phyloP scores from a whole-genome alignment of 2,797 vertebrate genomes.

The Linurgus olivaceus region DNA sequence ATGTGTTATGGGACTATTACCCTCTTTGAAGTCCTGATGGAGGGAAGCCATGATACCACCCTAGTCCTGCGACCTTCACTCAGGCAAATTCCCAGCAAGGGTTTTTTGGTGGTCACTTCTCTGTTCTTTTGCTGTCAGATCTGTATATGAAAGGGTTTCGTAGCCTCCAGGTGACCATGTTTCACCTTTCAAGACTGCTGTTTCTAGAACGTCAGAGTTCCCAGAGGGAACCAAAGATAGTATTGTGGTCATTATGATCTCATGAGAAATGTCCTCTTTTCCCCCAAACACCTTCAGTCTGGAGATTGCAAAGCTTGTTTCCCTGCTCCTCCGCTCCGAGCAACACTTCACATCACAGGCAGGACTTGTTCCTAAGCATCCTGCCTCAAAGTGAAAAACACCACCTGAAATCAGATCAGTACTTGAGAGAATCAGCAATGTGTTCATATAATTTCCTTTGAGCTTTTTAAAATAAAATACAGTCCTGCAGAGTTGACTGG shows the following conservation, averaged over 20 bases:
- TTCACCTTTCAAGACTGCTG: background rate
- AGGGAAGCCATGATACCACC: background rate
- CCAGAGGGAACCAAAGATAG: background rate
- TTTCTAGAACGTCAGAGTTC: background rate
- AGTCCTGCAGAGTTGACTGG: background rate
- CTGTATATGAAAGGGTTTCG: background rate
- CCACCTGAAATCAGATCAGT: background rate
- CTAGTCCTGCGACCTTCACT: background rate
- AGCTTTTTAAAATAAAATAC: slow-evolving; percentile 22
- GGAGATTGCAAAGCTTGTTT: background rate
- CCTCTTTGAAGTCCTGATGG: background rate
- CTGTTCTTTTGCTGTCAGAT: background rate
- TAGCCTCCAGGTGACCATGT: background rate
- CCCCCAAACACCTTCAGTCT: background rate
- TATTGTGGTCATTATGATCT: background rate
- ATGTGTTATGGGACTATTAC: background rate
- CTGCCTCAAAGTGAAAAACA: background rate
- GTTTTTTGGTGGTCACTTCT: background rate
- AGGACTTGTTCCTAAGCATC: background rate
- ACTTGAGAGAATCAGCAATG: background rate
- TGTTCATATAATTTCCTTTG: slow-evolving; percentile 21
- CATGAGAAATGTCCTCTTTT: background rate
- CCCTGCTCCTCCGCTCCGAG: accelerated
- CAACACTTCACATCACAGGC: background rate
- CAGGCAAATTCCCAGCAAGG: background rate